A percentile compares a stretch with the other conserved stretches of the same genome.
phyloP scores from a whole-genome alignment of 2,113 vertebrate species.

The Cettia cetti region DNA sequence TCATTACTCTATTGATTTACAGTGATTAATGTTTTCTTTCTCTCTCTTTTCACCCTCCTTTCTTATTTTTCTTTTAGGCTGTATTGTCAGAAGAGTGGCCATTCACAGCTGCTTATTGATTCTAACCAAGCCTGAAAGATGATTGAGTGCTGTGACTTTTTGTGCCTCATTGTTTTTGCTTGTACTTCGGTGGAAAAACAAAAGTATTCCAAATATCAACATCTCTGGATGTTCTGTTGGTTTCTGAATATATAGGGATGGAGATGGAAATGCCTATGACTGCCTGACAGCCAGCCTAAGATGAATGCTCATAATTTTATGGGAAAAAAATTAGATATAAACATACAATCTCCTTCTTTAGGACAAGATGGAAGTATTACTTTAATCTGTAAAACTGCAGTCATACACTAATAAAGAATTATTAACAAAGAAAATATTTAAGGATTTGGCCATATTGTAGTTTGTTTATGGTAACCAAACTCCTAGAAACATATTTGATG shows the following conservation, averaged over 20 bases:
- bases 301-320: conserved; percentile 13
- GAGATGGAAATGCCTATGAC: background rate
- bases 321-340: background rate
- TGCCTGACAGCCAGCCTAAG: background rate
- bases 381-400: background rate
- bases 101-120: conserved; percentile 36
- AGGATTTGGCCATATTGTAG: background rate
- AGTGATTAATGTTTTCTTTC: background rate
- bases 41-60: background rate
- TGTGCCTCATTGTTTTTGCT: background rate
- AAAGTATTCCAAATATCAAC: background rate
- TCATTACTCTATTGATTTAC: conserved; percentile 25
- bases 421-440: conserved; percentile 8
- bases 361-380: background rate
- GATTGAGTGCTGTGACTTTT: conserved; percentile 41
- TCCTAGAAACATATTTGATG: background rate
- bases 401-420: background rate
- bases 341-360: background rate
- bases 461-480: conserved; percentile 7
- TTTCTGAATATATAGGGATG: background rate
- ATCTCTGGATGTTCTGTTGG: background rate
- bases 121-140: background rate
- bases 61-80: background rate
- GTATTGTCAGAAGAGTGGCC: background rate
- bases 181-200: conserved; percentile 1